A percentile compares a stretch with the other conserved stretches of the same genome.
Conservation (phyloP, 2,797 vertebrate genomes). For the Pampus argenteus region DNA sequence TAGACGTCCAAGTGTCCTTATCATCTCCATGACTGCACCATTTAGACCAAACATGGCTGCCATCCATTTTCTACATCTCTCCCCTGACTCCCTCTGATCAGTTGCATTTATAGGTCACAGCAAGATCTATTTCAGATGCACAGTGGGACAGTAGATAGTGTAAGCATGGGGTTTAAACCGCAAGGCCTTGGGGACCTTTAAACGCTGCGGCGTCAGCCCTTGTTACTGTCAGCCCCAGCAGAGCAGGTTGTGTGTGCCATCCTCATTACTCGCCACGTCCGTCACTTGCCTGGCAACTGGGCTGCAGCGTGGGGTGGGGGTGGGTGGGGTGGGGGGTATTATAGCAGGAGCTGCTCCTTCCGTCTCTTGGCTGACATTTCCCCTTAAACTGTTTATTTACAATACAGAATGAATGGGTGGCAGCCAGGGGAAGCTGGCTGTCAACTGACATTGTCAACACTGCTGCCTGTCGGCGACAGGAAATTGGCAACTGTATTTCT, state of each 20-base stretch:
- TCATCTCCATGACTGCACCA: slow-evolving; percentile 58
- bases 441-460: slow-evolving; percentile 76
- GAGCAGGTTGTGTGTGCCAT: slow-evolving; percentile 80
- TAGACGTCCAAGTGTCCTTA: slow-evolving; percentile 46
- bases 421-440: slow-evolving; percentile 70
- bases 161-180: slow-evolving; percentile 60
- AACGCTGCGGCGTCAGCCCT: slow-evolving; percentile 69
- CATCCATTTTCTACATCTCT: slow-evolving; percentile 27
- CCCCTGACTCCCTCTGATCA: slow-evolving; percentile 41
- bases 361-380: slow-evolving; percentile 71
- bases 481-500: slow-evolving; percentile 80
- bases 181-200: slow-evolving; percentile 73
- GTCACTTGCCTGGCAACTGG: slow-evolving; percentile 69
- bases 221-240: slow-evolving; percentile 73
- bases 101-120: slow-evolving; percentile 66
- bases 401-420: slow-evolving; percentile 70
- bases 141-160: slow-evolving; percentile 40
- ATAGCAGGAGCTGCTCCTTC: slow-evolving; percentile 57
- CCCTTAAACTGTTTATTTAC: slow-evolving; percentile 82
- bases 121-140: slow-evolving; percentile 51
- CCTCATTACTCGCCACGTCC: slow-evolving; percentile 77
- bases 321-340: slow-evolving; percentile 56
- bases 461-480: slow-evolving; percentile 73
- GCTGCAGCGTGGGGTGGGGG: slow-evolving; percentile 25
- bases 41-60: slow-evolving; percentile 44